phyloP scores from a whole-genome alignment of 2,888 invertebrate genomes.

The Polydrusus pterygomalis region DNA sequence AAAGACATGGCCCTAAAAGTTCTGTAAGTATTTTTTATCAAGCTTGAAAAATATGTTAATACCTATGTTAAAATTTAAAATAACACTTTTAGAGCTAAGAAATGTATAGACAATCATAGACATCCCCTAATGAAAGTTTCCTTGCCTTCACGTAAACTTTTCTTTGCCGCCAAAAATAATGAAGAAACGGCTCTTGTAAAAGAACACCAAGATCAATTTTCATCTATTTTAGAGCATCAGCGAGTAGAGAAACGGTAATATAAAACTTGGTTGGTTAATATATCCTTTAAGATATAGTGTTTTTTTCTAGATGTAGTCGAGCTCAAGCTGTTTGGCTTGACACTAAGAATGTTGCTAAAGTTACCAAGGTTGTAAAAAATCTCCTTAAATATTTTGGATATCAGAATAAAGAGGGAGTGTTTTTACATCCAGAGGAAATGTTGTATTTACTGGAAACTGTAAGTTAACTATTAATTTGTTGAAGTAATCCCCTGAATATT shows the following conservation, averaged over 20 bases:
- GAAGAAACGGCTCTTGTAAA: slow-evolving; percentile 56
- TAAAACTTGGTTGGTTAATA: neutral
- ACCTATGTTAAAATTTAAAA: too few relatives aligned
- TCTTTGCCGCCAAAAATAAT: slow-evolving; percentile 56
- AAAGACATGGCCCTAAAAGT: neutral
- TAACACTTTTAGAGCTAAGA: slow-evolving; percentile 60
- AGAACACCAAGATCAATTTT: slow-evolving; percentile 58
- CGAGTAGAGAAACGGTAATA: slow-evolving; percentile 66
- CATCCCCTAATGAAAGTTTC: slow-evolving; percentile 64
- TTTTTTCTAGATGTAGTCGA: slow-evolving; percentile 62
- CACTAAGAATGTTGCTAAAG: slow-evolving; percentile 60
- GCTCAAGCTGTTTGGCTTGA: slow-evolving; percentile 65
- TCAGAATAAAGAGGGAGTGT: slow-evolving; percentile 65
- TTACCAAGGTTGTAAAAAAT: slow-evolving; percentile 63
- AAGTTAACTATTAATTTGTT: slow-evolving; percentile 61
- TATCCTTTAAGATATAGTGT: too few relatives aligned
- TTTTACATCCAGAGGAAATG: slow-evolving; percentile 79
- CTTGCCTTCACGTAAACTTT: slow-evolving; percentile 61
- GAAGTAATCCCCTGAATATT: too few relatives aligned
- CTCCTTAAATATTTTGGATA: slow-evolving; percentile 65
- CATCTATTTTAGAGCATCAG: slow-evolving; percentile 58
- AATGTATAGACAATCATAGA: slow-evolving; percentile 64
- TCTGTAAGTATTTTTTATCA: neutral
- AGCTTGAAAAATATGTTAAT: neutral
- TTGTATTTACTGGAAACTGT: slow-evolving; percentile 81